Evolutionary conservation across 2,888 invertebrate genomes (phyloP).

Genomic region (Syritta pipiens): DNA sequence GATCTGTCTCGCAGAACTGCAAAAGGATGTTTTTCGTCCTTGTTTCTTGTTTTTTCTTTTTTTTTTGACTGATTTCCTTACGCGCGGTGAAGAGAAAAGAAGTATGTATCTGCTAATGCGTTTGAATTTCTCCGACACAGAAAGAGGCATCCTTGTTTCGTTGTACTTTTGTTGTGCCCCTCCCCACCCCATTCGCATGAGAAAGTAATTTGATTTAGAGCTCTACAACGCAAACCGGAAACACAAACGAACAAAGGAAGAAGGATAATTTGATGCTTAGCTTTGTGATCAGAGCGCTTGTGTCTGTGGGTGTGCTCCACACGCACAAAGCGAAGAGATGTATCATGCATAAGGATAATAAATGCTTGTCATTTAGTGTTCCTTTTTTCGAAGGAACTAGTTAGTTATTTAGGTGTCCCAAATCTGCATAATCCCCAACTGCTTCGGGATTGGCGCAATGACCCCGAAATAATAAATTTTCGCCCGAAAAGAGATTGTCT

Average conservation of each 20-base stretch:
- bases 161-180: background rate
- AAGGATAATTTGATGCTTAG: conserved; percentile 50
- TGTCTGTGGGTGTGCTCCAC: background rate
- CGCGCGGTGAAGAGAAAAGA: conserved; percentile 1
- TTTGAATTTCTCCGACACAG: conserved; percentile 31
- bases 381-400: conserved; percentile 9
- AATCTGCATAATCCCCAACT: conserved; percentile 55
- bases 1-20: conserved; percentile 8
- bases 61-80: conserved; percentile 41
- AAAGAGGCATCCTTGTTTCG: background rate
- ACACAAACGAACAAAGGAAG: conserved; percentile 37
- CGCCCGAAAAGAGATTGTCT: conserved; percentile 12
- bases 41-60: too few relatives aligned
- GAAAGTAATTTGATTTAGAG: conserved; percentile 64
- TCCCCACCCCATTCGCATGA: background rate
- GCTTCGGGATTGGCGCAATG: conserved; percentile 42
- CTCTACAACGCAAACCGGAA: conserved; percentile 42
- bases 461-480: conserved; percentile 55
- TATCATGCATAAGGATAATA: conserved; percentile 29
- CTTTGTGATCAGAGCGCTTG: conserved; percentile 43
- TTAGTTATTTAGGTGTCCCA: conserved; percentile 40
- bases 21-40: conserved; percentile 36
- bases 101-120: conserved; percentile 30
- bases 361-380: conserved; percentile 47
- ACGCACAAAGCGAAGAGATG: background rate